A percentile compares a stretch with the other conserved stretches of the same genome.
Evolutionary conservation across 2,113 vertebrate species (phyloP).

Genomic region (Psophia crepitans): DNA sequence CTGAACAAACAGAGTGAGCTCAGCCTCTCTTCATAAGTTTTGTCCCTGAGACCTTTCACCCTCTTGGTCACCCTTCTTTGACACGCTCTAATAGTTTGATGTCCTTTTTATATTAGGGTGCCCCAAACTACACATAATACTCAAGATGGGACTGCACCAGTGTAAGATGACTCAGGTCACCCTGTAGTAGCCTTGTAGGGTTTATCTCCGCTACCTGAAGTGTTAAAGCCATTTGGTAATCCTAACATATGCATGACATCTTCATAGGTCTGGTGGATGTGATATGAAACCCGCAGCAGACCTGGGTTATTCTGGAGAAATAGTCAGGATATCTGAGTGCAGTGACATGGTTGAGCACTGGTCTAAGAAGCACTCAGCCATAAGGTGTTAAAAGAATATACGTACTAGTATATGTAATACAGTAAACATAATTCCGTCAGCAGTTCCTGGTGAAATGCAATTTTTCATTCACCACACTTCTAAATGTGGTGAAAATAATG

Average conservation of each 20-base stretch:
- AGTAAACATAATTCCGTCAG: neutral
- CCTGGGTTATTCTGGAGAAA: neutral
- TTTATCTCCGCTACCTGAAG: neutral
- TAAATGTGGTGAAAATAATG: neutral
- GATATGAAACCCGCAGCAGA: neutral
- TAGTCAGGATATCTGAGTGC: neutral
- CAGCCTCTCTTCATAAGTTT: accelerated
- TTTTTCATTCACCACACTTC: neutral
- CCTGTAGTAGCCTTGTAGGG: neutral
- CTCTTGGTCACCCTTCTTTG: neutral
- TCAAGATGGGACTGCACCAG: accelerated
- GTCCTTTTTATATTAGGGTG: neutral
- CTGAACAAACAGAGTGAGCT: neutral
- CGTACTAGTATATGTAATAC: neutral
- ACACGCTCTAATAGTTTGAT: neutral
- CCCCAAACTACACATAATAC: neutral
- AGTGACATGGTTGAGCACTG: neutral
- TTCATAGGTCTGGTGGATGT: neutral
- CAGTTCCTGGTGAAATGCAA: neutral
- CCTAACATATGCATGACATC: accelerated
- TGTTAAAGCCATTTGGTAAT: neutral
- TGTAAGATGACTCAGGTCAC: neutral
- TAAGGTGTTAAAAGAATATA: neutral
- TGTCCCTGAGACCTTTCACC: neutral
- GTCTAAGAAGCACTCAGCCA: neutral